Conservation (phyloP, 2,888 invertebrate genomes). For the Pteria penguin region DNA sequence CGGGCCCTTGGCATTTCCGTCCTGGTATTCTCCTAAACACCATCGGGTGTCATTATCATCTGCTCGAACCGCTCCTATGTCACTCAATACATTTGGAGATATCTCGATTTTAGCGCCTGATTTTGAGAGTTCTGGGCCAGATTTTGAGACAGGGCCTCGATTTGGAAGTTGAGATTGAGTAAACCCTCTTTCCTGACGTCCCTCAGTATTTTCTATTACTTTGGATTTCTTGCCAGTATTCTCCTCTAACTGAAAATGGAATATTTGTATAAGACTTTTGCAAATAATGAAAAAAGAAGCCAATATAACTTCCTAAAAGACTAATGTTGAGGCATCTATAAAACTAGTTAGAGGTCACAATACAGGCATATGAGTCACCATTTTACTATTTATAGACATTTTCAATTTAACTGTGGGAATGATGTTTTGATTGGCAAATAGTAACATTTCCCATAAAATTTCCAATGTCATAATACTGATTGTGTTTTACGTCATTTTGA, state of each 20-base stretch:
- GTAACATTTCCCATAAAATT: no score
- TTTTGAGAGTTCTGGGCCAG: constrained; percentile 65
- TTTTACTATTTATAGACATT: no score
- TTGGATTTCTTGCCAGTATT: constrained; percentile 76
- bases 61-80: constrained; percentile 64
- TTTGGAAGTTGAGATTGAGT: constrained; percentile 71
- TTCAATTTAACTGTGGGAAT: no score
- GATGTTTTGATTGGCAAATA: no score
- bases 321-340: no score
- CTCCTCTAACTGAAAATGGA: constrained; percentile 71
- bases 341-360: no score
- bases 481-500: no score
- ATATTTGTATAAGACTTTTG: not conserved
- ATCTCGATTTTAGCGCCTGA: constrained; percentile 67
- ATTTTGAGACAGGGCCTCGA: constrained; percentile 55
- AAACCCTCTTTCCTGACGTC: constrained; percentile 76
- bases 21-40: constrained; percentile 70
- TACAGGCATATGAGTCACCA: no score
- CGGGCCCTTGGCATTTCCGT: constrained; percentile 65
- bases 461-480: no score
- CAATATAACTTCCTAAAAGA: no score
- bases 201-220: constrained; percentile 68
- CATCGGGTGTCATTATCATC: constrained; percentile 64
- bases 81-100: constrained; percentile 50
- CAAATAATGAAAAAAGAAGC: no score